Base-by-base conservation (phyloP, 2,888 invertebrate genomes). In the Parnassius glacialis region DNA sequence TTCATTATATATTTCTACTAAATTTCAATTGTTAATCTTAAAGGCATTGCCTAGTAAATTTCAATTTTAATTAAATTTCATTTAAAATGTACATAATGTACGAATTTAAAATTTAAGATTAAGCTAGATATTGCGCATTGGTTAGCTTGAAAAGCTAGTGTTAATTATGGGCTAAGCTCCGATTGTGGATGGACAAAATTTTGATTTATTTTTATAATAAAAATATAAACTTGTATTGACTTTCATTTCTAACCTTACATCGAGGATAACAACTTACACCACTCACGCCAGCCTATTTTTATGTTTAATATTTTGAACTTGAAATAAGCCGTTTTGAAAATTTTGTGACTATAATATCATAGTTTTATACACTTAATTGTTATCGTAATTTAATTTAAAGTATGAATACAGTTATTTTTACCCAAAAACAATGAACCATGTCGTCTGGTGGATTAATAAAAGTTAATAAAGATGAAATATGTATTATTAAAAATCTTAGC, bases 161-260 rank as follows among this genome's bases (percentile, higher is more conserved):
- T 81, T 80, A 78, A 77, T 80, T 79, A 81, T 68, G 82, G 80
- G 84, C 84, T 81, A 80, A 85, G 87, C 85, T 86, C 84, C 75
- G 74, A 76, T 79, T 45, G 79, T 84, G 84, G 82, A 81, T 53
- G 74, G 79, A 80, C 82, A 75, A 84, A 84, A 83, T 81, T 72
- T 88, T 89, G 80, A 84, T 87, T 80, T 90, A 90, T 90, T 89
- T 90, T 90, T 88, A 75, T 90, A 90, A 82, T 85, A 87, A 90
- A 90, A 83, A 48, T 61, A 59, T 67, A 73, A 74, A 52, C 11
- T 65, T 53, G 59, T 51, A 56, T 42, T 65, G 66, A 67, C 53
- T 77, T 79, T 79, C 68, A 64, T 74, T 79, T 70, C 44, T 44
- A 34, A 34, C 34, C 34, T 34, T 34, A 34, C 7, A 34, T 34